Evolutionary conservation across 2,797 vertebrate species (phyloP).

Genomic region (Sphenodon punctatus): DNA sequence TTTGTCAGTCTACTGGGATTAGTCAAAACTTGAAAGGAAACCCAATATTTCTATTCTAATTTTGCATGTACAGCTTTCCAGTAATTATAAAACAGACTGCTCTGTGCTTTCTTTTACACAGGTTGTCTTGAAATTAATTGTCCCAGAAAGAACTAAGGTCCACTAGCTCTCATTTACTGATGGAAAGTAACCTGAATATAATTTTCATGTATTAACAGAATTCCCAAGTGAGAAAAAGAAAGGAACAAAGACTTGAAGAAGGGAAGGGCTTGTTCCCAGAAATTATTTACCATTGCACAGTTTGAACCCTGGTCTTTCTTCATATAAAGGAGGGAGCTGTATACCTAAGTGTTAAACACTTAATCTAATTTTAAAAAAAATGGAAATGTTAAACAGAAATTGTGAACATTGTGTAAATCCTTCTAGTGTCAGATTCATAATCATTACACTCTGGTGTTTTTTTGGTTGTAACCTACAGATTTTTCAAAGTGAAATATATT

Average conservation of each 20-base stretch:
- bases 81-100: slow-evolving; percentile 35
- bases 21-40: slow-evolving; percentile 43
- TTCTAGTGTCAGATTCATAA: too few species aligned
- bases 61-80: not conserved
- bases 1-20: slow-evolving; percentile 23
- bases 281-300: slow-evolving; percentile 22
- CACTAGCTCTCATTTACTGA: slow-evolving; percentile 41
- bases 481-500: too few species aligned
- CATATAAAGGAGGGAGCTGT: not conserved
- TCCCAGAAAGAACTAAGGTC: slow-evolving; percentile 28
- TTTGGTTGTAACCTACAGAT: too few species aligned
- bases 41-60: slow-evolving; percentile 21
- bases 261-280: slow-evolving; percentile 23
- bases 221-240: slow-evolving; percentile 4
- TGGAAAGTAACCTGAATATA: slow-evolving; percentile 16
- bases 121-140: slow-evolving; percentile 53
- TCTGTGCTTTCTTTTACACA: slow-evolving; percentile 23
- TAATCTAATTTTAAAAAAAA: not conserved
- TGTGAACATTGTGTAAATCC: not conserved
- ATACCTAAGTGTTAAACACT: not conserved
- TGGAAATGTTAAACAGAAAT: not conserved
- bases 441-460: too few species aligned
- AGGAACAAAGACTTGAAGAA: not conserved
- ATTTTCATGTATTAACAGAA: slow-evolving; percentile 37
- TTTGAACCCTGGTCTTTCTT: not conserved